Evolutionary conservation across 2,797 vertebrate genomes (phyloP), one percentile per base, ranked within the genome.

Genomic region (Gouania willdenowi): DNA sequence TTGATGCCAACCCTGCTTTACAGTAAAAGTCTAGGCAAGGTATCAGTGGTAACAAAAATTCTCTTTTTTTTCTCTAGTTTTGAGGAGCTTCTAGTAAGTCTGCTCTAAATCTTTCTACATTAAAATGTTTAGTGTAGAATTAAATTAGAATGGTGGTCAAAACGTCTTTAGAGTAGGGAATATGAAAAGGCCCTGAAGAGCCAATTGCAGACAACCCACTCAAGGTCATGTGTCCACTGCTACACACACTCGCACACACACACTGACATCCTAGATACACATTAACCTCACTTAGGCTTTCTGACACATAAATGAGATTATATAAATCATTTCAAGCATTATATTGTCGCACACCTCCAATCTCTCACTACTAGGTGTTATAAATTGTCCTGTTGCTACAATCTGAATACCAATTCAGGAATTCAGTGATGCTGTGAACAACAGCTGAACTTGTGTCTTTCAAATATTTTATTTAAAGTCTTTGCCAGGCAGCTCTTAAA

Each of bases 271-370:
- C 18, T 8, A 4, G 37, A 32, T 21, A 26, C 30, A 41, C 41
- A 50, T 57, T 75, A 61, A 71, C 63, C 57, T 61, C 51, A 50
- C 45, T 52, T 49, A 21, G 38, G 46, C 52, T 58, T 60, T 38
- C 14, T 49, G 49, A 63, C 48, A 60, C 47, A 60, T 36, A 35
- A 19, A 44, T 31, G 26, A 42, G 55, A 67, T 70, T 59, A 54
- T 34, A 59, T 47, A 47, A 61, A 56, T 66, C 27, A 54, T 40
- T 28, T 30, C 22, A 18, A 46, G 41, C 22, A n/a, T 67, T 55
- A 38, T 40, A 40, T 3, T 17, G 17, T 17, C 17, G 17, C 42
- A 42, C 30, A 33, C 14, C 36, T 5, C n/a, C 21, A 42, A 3
- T 17, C 17, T 17, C 17, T 17, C 42, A 42, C 42, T n/a, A n/a